phyloP scores from a whole-genome alignment of 2,888 invertebrate genomes.

The Campaea margaritaria region DNA sequence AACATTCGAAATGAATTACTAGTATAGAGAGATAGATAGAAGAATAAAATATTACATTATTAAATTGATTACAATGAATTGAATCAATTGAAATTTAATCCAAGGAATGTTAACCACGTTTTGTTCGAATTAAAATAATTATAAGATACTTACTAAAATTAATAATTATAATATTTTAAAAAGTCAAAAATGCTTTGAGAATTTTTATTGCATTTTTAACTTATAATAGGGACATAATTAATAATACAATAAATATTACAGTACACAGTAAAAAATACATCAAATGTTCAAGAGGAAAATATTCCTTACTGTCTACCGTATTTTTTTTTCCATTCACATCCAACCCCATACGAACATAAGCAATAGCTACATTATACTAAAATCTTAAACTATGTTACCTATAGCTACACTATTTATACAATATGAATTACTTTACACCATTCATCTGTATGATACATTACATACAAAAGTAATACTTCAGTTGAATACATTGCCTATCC shows the following conservation, averaged over 20 bases:
- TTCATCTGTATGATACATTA: constrained; percentile 53
- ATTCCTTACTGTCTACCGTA: neutral
- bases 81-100: constrained; percentile 17
- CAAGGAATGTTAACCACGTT: constrained; percentile 41
- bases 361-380: constrained; percentile 39
- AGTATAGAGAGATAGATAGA: neutral
- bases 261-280: constrained; percentile 11
- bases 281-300: neutral
- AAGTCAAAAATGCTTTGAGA: constrained; percentile 9
- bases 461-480: constrained; percentile 73
- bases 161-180: neutral
- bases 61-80: constrained; percentile 16
- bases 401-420: constrained; percentile 55
- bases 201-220: neutral
- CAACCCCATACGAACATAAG: constrained; percentile 54
- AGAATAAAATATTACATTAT: constrained; percentile 2
- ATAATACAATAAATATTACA: constrained; percentile 7
- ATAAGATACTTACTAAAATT: neutral
- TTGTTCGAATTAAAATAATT: constrained; percentile 26
- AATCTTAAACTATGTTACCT: constrained; percentile 35
- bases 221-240: neutral
- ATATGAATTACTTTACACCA: constrained; percentile 56
- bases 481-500: constrained; percentile 62
- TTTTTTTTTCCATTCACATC: constrained; percentile 26
- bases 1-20: neutral